phyloP scores from a whole-genome alignment of 1,140 invertebrate genomes.

The Aphaenogaster floridana region DNA sequence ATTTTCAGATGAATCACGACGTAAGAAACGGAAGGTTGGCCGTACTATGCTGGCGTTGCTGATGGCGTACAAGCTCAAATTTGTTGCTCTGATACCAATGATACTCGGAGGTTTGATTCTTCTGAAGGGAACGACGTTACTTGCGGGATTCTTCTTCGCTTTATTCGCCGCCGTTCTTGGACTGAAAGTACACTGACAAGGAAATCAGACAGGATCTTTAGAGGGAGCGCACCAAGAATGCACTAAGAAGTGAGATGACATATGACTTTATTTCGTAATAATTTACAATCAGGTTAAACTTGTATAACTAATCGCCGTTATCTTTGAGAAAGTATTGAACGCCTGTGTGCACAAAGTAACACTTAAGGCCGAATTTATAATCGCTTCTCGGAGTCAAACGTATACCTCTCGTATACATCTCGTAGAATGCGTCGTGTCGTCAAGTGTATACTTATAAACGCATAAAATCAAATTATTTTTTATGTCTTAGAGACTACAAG shows the following conservation, averaged over 20 bases:
- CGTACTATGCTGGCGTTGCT: conserved; percentile 91
- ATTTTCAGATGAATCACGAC: conserved; percentile 75
- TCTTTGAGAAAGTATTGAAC: conserved; percentile 34
- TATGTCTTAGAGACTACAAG: background rate
- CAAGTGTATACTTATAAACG: conserved; percentile 20
- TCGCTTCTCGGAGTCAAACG: conserved; percentile 51
- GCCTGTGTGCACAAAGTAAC: conserved; percentile 56
- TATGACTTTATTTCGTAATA: conserved; percentile 78
- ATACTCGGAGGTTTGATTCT: conserved; percentile 91
- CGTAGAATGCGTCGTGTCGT: conserved; percentile 31
- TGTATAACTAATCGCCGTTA: conserved; percentile 24
- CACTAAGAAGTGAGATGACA: conserved; percentile 70
- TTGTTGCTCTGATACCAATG: conserved; percentile 92
- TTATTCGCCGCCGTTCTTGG: conserved; percentile 90
- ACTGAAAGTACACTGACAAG: conserved; percentile 81
- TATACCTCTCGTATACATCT: conserved; percentile 43
- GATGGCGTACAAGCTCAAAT: conserved; percentile 94
- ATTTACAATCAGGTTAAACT: conserved; percentile 57
- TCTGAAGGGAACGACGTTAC: conserved; percentile 91
- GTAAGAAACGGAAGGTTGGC: conserved; percentile 88
- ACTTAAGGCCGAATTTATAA: conserved; percentile 54
- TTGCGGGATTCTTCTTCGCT: conserved; percentile 95
- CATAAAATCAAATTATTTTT: conserved; percentile 15
- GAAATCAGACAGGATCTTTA: background rate
- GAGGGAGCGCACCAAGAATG: conserved; percentile 31